A percentile compares a stretch with the other conserved stretches of the same genome.
These are phyloP conservation scores for Synanthedon formicaeformis DNA, from an alignment of 2,888 invertebrate genomes.

Conservation along the genomic window DNA sequence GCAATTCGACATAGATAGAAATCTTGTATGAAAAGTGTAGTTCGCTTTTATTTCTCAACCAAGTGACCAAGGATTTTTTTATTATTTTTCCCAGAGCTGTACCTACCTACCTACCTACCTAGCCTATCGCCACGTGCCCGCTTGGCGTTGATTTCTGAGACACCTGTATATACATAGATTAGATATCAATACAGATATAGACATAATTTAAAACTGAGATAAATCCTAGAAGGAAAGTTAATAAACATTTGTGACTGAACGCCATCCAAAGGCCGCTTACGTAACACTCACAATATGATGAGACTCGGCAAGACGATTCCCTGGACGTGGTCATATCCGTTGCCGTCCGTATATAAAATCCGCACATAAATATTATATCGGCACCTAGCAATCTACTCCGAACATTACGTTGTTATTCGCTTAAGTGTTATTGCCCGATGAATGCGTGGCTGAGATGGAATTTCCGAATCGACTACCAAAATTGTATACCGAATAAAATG, in stretches of 20 bases:
- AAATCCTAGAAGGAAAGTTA: neutral
- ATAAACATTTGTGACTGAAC: conserved; percentile 2
- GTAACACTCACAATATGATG: conserved; percentile 24
- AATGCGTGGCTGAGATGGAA: conserved; percentile 5
- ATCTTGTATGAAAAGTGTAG: too few species aligned
- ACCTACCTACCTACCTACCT: too few species aligned
- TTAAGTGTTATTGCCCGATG: conserved; percentile 29
- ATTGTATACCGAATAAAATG: neutral
- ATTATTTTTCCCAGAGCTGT: too few species aligned
- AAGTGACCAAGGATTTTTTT: too few species aligned
- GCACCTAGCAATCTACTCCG: conserved; percentile 38
- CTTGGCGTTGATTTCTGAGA: too few species aligned
- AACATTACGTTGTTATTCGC: conserved; percentile 24
- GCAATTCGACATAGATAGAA: too few species aligned
- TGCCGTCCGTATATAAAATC: conserved; percentile 29
- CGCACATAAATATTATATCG: conserved; percentile 47
- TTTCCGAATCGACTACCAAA: neutral
- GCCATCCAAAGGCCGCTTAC: conserved; percentile 25
- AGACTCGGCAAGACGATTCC: conserved; percentile 29
- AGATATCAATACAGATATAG: too few species aligned
- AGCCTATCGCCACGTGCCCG: too few species aligned
- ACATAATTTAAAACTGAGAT: too few species aligned
- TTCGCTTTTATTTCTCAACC: too few species aligned
- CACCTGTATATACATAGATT: too few species aligned
- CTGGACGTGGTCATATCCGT: conserved; percentile 39